Evolutionary conservation across 2,797 vertebrate genomes (phyloP).

Genomic region (Catharus ustulatus): DNA sequence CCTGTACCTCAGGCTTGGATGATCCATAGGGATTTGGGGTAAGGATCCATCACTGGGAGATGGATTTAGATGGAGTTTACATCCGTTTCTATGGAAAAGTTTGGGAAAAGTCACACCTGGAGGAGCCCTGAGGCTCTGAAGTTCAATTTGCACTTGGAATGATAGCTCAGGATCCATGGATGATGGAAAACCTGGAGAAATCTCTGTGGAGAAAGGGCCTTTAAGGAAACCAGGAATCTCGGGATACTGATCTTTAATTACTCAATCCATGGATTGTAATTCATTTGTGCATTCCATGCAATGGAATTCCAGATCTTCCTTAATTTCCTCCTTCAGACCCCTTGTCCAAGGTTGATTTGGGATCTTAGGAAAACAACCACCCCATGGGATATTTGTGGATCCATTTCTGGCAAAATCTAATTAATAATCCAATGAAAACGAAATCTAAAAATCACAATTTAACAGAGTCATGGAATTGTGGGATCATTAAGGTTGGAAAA

Average conservation of each 20-base stretch:
- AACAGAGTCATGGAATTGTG: fast-evolving
- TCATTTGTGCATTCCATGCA: fast-evolving
- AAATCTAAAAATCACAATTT: not conserved
- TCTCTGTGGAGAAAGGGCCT: not conserved
- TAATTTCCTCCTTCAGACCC: not conserved
- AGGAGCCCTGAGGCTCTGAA: not conserved
- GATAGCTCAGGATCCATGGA: not conserved
- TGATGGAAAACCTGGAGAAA: not conserved
- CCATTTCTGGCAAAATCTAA: fast-evolving
- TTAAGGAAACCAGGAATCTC: not conserved
- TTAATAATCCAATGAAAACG: fast-evolving
- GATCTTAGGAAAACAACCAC: fast-evolving
- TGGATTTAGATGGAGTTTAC: not conserved
- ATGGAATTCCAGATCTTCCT: fast-evolving
- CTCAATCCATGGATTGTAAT: not conserved
- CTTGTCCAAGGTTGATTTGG: not conserved
- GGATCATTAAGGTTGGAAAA: not conserved
- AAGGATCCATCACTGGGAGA: fast-evolving
- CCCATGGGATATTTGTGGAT: not conserved
- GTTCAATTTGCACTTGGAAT: fast-evolving
- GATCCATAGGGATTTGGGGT: not conserved
- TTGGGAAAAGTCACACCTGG: not conserved
- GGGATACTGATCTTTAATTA: not conserved
- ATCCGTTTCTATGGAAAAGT: not conserved
- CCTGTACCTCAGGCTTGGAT: too few relatives aligned